A percentile compares a stretch with the other conserved stretches of the same genome.
Conservation (phyloP, 1,140 invertebrate genomes). For the Drosophila grimshawi region DNA sequence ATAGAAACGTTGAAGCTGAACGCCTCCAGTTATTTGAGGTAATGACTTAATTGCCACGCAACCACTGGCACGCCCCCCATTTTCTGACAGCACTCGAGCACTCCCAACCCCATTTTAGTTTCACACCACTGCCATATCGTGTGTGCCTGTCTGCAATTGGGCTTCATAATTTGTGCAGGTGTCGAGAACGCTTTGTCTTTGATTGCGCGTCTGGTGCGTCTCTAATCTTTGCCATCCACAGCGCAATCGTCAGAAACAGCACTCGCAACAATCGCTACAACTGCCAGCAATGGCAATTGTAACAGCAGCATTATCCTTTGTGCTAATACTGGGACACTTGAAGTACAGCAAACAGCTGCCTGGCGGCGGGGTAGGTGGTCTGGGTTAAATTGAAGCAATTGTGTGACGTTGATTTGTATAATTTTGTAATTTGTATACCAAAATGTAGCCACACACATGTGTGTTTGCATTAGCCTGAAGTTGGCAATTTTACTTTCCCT, state of each 20-base stretch:
- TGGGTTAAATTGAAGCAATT: conserved; percentile 80
- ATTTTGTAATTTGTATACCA: conserved; percentile 83
- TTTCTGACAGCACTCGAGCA: neutral
- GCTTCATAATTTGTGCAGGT: conserved; percentile 76
- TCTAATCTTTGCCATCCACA: conserved; percentile 76
- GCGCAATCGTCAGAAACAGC: conserved; percentile 41
- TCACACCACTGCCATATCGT: neutral
- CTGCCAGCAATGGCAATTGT: conserved; percentile 37
- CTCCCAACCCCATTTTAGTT: neutral
- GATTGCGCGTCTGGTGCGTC: conserved; percentile 70
- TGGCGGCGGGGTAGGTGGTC: neutral
- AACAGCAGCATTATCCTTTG: conserved; percentile 34
- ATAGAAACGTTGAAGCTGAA: conserved; percentile 30
- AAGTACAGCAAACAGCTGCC: conserved; percentile 43
- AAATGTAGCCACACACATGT: conserved; percentile 77
- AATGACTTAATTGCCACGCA: conserved; percentile 79
- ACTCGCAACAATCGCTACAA: conserved; percentile 29
- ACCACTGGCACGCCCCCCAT: conserved; percentile 27
- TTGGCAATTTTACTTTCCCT: conserved; percentile 56
- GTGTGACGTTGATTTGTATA: conserved; percentile 81
- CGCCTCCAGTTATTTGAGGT: conserved; percentile 71
- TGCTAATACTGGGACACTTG: conserved; percentile 42
- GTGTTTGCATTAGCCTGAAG: conserved; percentile 38
- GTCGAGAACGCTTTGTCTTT: conserved; percentile 76
- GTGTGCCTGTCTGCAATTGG: conserved; percentile 48